A percentile compares a stretch with the other conserved stretches of the same genome.
These are phyloP conservation scores for Camarhynchus parvulus DNA, from an alignment of 2,113 vertebrate species.

Conservation along the genomic window DNA sequence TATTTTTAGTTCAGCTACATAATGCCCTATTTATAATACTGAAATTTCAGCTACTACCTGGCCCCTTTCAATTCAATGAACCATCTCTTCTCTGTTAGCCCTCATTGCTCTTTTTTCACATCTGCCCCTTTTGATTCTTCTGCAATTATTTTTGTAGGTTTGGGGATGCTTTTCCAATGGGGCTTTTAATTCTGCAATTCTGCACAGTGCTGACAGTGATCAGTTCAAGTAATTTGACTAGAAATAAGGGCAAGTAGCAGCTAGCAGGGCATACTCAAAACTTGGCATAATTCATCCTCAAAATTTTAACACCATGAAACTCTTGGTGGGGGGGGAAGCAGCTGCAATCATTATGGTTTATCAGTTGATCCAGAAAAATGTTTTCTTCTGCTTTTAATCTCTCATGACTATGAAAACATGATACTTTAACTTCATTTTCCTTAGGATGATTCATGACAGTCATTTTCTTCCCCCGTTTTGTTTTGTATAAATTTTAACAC, in stretches of 20 bases:
- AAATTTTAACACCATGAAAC: background rate
- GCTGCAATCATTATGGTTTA: background rate
- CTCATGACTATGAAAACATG: background rate
- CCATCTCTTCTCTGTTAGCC: background rate
- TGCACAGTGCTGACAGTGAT: background rate
- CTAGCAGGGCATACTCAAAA: background rate
- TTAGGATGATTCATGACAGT: background rate
- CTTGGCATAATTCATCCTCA: background rate
- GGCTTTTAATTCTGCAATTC: background rate
- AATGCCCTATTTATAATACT: slow-evolving; percentile 63
- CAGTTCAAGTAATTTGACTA: background rate
- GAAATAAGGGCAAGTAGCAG: background rate
- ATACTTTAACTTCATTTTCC: background rate
- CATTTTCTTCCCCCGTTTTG: background rate
- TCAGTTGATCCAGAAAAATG: background rate
- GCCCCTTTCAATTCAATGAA: background rate
- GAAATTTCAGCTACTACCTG: slow-evolving; percentile 60
- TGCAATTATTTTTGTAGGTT: background rate
- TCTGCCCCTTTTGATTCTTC: background rate
- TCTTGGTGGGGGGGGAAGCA: background rate
- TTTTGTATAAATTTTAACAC: background rate
- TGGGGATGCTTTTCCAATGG: background rate
- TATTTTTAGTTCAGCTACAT: slow-evolving; percentile 70
- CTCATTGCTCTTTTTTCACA: background rate
- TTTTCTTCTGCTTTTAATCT: slow-evolving; percentile 18